A percentile compares a stretch with the other conserved stretches of the same genome.
These are phyloP conservation scores for Labroides dimidiatus DNA, from an alignment of 2,797 vertebrate species.

Conservation along the genomic window DNA sequence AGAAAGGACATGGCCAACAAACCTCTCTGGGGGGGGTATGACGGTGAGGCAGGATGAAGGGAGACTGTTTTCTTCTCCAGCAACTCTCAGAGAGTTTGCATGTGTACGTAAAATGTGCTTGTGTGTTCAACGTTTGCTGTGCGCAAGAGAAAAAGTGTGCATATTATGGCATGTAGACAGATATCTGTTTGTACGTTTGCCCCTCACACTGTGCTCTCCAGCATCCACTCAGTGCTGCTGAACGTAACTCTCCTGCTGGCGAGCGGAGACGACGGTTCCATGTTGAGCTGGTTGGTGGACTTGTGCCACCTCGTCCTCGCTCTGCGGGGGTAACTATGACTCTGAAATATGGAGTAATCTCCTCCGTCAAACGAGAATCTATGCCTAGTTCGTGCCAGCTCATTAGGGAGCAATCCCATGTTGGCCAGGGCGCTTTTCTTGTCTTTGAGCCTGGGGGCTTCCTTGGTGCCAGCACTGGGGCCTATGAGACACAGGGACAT, in stretches of 20 bases:
- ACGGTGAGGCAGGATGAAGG: slow-evolving; percentile 74
- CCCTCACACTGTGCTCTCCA: slow-evolving; percentile 95
- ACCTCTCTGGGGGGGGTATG: slow-evolving; percentile 75
- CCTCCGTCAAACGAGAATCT: slow-evolving; percentile 91
- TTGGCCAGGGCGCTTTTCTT: slow-evolving; percentile 79
- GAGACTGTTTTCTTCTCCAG: slow-evolving; percentile 71
- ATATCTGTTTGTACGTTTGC: slow-evolving; percentile 63
- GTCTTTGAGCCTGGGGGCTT: slow-evolving; percentile 82
- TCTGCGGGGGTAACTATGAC: slow-evolving; percentile 95
- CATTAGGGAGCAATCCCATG: slow-evolving; percentile 82
- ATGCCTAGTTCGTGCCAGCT: slow-evolving; percentile 90
- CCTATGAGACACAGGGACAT: slow-evolving; percentile 92
- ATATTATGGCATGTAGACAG: slow-evolving; percentile 66
- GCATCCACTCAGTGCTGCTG: slow-evolving; percentile 98
- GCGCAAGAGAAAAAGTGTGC: slow-evolving; percentile 57
- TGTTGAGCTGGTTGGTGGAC: slow-evolving; percentile 92
- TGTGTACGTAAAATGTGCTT: slow-evolving; percentile 65
- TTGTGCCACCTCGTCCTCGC: slow-evolving; percentile 93
- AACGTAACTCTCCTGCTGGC: slow-evolving; percentile 90
- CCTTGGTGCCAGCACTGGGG: slow-evolving; percentile 77
- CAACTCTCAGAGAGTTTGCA: slow-evolving; percentile 70
- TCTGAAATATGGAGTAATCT: slow-evolving; percentile 95
- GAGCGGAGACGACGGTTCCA: slow-evolving; percentile 83
- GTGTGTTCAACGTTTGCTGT: slow-evolving; percentile 57
- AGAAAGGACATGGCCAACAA: slow-evolving; percentile 78